Percentiles rank a stretch among this genome's conserved stretches.
These are phyloP conservation scores for Hirtodrosophila cameraria DNA, from an alignment of 2,888 invertebrate genomes.

Conservation along the genomic window DNA sequence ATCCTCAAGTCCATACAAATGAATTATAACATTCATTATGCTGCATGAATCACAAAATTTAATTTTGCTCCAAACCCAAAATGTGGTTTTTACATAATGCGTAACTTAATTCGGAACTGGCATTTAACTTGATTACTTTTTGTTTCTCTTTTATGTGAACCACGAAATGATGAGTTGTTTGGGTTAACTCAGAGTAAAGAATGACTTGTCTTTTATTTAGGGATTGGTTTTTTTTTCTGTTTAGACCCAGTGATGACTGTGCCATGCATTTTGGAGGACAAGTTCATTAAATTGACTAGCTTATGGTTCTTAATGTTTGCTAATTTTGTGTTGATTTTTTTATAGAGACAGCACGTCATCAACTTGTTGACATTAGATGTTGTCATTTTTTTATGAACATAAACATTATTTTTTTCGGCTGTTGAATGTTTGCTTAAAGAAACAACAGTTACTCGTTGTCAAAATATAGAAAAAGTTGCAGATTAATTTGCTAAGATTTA, in stretches of 20 bases:
- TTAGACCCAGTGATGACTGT: constrained; percentile 34
- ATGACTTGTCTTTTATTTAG: constrained; percentile 36
- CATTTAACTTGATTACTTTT: constrained; percentile 20
- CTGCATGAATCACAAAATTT: constrained; percentile 31
- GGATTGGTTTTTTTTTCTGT: constrained; percentile 16
- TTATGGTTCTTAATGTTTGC: constrained; percentile 11
- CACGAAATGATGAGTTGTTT: constrained; percentile 12
- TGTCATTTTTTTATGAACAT: not conserved
- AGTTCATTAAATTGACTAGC: constrained; percentile 13
- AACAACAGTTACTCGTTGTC: constrained; percentile 47
- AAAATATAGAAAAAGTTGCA: constrained; percentile 26
- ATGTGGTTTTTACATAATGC: constrained; percentile 43
- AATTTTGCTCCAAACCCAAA: constrained; percentile 5
- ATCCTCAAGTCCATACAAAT: not conserved
- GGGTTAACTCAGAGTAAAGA: constrained; percentile 6
- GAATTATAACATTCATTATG: not conserved
- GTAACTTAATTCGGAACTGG: constrained; percentile 40
- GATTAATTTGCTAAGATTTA: constrained; percentile 49
- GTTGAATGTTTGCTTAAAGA: not conserved
- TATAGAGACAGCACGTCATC: not conserved
- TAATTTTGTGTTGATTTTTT: constrained; percentile 5
- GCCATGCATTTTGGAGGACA: constrained; percentile 43
- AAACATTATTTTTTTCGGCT: not conserved
- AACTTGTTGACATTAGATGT: not conserved
- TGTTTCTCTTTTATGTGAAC: constrained; percentile 3